These are phyloP conservation scores for Macrotis lagotis DNA, from an alignment of 2,113 vertebrate species.

Conservation along the genomic window DNA sequence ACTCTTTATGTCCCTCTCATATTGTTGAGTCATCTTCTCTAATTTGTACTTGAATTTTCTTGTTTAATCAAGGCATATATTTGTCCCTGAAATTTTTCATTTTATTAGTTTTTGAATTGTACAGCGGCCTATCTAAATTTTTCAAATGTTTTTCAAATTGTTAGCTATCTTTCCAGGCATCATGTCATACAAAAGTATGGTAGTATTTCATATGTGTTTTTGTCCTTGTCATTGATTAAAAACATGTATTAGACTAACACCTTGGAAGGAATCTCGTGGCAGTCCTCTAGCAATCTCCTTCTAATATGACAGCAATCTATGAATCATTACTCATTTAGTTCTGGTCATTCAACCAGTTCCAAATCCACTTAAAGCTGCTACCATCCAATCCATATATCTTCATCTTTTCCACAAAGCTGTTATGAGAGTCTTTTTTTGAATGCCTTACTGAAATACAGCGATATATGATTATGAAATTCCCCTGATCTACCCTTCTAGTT, in stretches of 20 bases:
- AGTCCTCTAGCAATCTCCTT: neutral
- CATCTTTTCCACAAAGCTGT: neutral
- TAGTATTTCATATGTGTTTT: neutral
- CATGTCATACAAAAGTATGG: neutral
- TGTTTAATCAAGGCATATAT: neutral
- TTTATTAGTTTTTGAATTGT: neutral
- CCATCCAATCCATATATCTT: neutral
- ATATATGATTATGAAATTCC: neutral
- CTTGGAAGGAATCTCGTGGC: neutral
- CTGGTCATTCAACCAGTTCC: neutral
- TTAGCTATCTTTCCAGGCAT: neutral
- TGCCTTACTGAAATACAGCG: neutral
- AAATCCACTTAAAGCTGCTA: neutral
- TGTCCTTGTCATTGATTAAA: neutral
- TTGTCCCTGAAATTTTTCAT: neutral
- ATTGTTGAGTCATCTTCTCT: neutral
- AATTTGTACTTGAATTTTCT: neutral
- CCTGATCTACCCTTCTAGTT: neutral
- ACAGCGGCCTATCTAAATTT: neutral
- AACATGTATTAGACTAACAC: neutral
- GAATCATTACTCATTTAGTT: neutral
- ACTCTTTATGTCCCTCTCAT: neutral
- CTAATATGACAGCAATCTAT: neutral
- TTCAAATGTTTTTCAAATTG: neutral
- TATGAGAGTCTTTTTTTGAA: neutral